phyloP scores from a whole-genome alignment of 2,888 invertebrate genomes.

The Hemithea aestivaria region DNA sequence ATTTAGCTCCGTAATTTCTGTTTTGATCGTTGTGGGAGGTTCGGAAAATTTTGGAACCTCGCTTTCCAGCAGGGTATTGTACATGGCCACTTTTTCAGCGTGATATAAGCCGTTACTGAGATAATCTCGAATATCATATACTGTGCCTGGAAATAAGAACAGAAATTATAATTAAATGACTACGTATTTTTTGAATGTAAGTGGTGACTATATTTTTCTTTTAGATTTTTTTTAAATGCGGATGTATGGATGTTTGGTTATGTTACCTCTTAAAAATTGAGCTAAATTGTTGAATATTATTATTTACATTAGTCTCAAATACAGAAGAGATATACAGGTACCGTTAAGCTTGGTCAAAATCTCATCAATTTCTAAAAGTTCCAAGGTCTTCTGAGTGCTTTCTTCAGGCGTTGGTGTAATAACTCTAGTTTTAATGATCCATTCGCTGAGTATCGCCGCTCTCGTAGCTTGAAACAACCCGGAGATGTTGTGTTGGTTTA shows the following conservation, averaged over 20 bases:
- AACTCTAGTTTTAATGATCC: conserved; percentile 42
- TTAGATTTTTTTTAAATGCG: too few species aligned
- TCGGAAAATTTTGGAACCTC: neutral
- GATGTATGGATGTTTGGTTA: too few species aligned
- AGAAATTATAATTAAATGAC: too few species aligned
- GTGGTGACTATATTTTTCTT: too few species aligned
- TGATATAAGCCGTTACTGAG: conserved; percentile 32
- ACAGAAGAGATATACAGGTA: conserved; percentile 1
- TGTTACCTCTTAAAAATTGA: too few species aligned
- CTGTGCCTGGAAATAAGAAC: conserved; percentile 25
- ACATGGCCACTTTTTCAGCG: conserved; percentile 36
- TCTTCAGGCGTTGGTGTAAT: conserved; percentile 13
- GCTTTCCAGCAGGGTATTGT: conserved; percentile 19
- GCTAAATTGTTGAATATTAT: too few species aligned
- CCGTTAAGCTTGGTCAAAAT: conserved; percentile 31
- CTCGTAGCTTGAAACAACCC: conserved; percentile 44
- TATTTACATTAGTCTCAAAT: too few species aligned
- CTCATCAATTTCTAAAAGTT: conserved; percentile 35
- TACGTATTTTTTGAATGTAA: too few species aligned
- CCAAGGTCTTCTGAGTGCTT: conserved; percentile 23
- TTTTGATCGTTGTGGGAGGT: too few species aligned
- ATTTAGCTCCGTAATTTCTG: neutral
- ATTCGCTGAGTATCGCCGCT: conserved; percentile 36
- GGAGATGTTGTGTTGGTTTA: conserved; percentile 33
- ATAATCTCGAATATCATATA: conserved; percentile 55